Conservation (phyloP, 2,113 vertebrate genomes). For the Astur gentilis region DNA sequence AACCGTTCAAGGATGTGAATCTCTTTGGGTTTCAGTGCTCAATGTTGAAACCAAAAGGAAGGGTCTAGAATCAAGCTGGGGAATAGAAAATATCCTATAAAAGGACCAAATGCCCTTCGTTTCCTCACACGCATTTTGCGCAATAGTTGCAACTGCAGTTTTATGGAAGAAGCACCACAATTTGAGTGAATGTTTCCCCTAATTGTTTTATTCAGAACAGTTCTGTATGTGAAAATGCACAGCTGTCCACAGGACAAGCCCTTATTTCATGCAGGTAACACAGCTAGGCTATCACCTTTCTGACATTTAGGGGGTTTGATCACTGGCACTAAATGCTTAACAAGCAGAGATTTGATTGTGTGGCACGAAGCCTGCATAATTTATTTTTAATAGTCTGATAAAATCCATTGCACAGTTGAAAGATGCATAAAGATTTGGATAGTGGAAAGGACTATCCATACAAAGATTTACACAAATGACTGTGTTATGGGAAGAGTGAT, state of each 20-base stretch:
- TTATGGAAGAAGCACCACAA: not conserved
- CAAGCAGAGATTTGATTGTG: conserved; percentile 48
- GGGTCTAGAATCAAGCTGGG: fast-evolving
- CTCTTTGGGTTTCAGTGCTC: not conserved
- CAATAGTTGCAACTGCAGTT: not conserved
- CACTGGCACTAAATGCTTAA: conserved; percentile 31
- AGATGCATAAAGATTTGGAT: not conserved
- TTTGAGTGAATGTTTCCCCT: not conserved
- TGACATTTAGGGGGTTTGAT: conserved; percentile 40
- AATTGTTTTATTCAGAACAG: not conserved
- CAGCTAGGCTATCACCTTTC: not conserved
- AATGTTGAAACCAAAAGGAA: not conserved
- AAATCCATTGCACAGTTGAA: not conserved
- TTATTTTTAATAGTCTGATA: conserved; percentile 31
- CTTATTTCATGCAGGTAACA: not conserved
- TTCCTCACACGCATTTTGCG: not conserved
- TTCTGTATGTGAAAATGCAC: not conserved
- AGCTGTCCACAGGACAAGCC: not conserved
- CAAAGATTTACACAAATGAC: not conserved
- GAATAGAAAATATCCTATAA: not conserved
- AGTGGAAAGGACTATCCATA: not conserved
- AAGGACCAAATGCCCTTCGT: not conserved
- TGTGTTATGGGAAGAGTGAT: not conserved
- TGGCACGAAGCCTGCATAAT: conserved; percentile 45
- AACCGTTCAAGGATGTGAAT: fast-evolving